Base-by-base conservation (phyloP, 2,888 invertebrate genomes). In the Eupithecia dodoneata region DNA sequence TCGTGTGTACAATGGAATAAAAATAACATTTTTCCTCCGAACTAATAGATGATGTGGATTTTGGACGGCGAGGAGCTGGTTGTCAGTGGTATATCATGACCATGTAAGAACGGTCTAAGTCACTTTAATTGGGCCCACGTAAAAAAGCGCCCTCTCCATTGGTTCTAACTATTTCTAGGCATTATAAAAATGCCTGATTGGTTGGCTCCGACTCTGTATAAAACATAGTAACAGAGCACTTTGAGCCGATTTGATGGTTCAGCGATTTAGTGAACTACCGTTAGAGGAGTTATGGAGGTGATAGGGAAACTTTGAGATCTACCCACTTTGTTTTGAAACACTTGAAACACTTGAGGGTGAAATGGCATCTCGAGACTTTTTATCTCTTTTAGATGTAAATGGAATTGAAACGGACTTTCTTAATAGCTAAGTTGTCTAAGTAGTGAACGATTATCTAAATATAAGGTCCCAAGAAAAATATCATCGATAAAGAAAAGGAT, bases 231-330 rank as follows among this genome's bases (percentile, higher is more conserved):
- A 77, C 76, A 72, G 80, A 78, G 78, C 81, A 77, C 80, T 83
- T 81, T 77, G 72, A 67, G 72, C 67, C 75, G 74, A 80, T 82
- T 86, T 83, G 82, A 87, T 77, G 81, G 77, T 47, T 73, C 79
- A 85, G 85, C 83, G 85, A 86, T 81, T 79, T 81, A 81, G 79
- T 81, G 76, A 79, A 72, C 70, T 67, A 71, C 72, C 83, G 75
- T 81, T 84, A 79, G 77, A 80, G 77, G 82, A 81, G 82, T 80
- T 81, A 83, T 83, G 80, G 79, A 84, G 82, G 82, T 83, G 84
- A 84, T 84, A 82, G 79, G 82, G 83, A 78, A 75, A 79, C 72
- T 74, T 81, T 76, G 76, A 52, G 52, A 67, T 41, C 70, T 52
- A 47, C 71, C 65, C 18, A 63, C 45, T 59, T 67, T 73, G 67